Evolutionary conservation across 2,113 vertebrate species (phyloP).

Genomic region (Ophthalmolycus amberensis): DNA sequence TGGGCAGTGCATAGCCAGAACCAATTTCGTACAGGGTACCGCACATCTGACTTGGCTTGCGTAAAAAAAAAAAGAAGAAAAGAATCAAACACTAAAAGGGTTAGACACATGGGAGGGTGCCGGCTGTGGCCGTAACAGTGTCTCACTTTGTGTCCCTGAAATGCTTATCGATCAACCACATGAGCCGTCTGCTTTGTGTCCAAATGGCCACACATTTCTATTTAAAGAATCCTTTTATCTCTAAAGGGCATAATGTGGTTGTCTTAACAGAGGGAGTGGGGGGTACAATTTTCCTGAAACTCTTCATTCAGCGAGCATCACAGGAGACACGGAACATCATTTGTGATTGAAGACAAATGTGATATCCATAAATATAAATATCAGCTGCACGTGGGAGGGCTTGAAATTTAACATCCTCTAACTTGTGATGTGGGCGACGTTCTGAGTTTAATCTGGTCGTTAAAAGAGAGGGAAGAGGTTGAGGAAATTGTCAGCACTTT

Average conservation of each 20-base stretch:
- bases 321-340: constrained; percentile 3
- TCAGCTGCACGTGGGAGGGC: constrained; percentile 23
- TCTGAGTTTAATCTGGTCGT: constrained; percentile 16
- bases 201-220: constrained; percentile 44
- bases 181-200: constrained; percentile 22
- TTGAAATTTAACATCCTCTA: constrained; percentile 21
- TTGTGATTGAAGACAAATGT: constrained; percentile 34
- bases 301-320: neutral
- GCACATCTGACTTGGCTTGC: neutral
- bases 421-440: constrained; percentile 18
- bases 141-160: constrained; percentile 38
- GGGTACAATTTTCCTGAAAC: neutral
- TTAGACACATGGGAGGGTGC: neutral
- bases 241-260: constrained; percentile 50
- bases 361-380: constrained; percentile 21
- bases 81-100: neutral
- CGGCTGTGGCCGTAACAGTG: neutral
- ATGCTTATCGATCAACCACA: constrained; percentile 52
- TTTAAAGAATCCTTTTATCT: constrained; percentile 65
- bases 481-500: constrained; percentile 7
- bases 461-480: neutral
- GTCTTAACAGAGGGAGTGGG: constrained; percentile 6
- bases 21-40: neutral
- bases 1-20: neutral
- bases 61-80: neutral